A percentile compares a stretch with the other conserved stretches of the same genome.
phyloP scores from a whole-genome alignment of 1,140 invertebrate species.

The Panulirus ornatus region DNA sequence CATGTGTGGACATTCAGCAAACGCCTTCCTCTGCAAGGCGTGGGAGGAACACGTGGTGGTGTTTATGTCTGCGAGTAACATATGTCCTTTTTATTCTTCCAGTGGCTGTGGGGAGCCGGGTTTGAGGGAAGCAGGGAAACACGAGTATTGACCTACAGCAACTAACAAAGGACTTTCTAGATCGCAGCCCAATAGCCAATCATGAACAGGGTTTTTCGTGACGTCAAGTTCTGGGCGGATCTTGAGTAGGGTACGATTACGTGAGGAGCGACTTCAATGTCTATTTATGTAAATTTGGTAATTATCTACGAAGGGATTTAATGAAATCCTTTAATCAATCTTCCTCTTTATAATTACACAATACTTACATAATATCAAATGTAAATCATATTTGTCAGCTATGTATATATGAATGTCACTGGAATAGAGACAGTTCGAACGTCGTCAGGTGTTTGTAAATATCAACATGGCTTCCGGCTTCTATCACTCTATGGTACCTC shows the following conservation, averaged over 20 bases:
- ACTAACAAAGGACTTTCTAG: constrained; percentile 72
- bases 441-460: constrained; percentile 58
- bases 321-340: too few species aligned
- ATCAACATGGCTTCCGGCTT: constrained; percentile 71
- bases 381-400: too few species aligned
- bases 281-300: too few species aligned
- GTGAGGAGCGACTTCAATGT: background rate
- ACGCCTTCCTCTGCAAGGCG: too few species aligned
- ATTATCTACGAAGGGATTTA: too few species aligned
- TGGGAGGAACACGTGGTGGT: constrained; percentile 56
- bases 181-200: constrained; percentile 64
- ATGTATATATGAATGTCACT: too few species aligned
- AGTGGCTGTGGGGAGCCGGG: background rate
- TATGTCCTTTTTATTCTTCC: constrained; percentile 69
- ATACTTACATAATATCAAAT: too few species aligned
- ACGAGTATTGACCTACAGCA: constrained; percentile 70
- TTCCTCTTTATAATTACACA: too few species aligned
- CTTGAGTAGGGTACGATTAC: background rate
- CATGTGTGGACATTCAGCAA: too few species aligned
- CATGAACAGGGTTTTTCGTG: background rate
- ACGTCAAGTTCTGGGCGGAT: constrained; percentile 51
- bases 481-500: constrained; percentile 65
- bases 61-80: constrained; percentile 61
- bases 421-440: background rate
- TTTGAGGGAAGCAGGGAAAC: constrained; percentile 72